Evolutionary conservation across 2,888 invertebrate species (phyloP), one percentile per base, ranked within the genome.

Genomic region (Bellardia pandia): DNA sequence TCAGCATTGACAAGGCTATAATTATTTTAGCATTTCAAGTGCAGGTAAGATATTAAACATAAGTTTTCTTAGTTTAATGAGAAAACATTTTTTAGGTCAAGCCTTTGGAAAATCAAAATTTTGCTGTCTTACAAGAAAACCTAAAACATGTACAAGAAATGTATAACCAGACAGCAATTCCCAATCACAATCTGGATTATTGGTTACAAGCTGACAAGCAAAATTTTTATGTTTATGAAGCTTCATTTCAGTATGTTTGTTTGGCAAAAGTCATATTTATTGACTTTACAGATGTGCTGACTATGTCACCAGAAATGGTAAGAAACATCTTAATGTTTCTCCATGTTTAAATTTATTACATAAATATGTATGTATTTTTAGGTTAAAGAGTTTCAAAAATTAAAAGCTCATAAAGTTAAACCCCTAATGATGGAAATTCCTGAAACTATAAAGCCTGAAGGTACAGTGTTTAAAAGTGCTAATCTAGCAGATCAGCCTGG

Each of bases 21-120:
- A 2, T 66, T 5, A 48, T 48, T 53, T 16, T 81, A 14, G 45
- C 74, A 3, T 74, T 81, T 74, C 37, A 8, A 0, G 6, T 74
- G 2, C 4, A 48, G 62, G 74, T 74, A 11, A 69, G 23, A 11
- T 14, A 51, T 5, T 5, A 37, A 23, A 23, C 30, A 30, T 30
- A 0, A 56, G 7, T 56, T 14, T 13, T 51, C 3, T 13, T 51
- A 51, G 14, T 51, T 51, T n/a, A 51, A 14, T 51, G 3, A 14
- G 3, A 5, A 1, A 2, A 6, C 3, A 30, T 13, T 58, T 11
- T 3, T 58, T 23, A 58, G 58, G 58, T 58, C 2, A 45, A 48
- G 13, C 68, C 68, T 7, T 13, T 23, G 3, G 45, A 16, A 30
- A 45, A 8, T 3, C 16, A 8, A 1, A 23, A 30, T 9, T 68